These are phyloP conservation scores for Pelobates cultripes DNA, from an alignment of 2,797 vertebrate genomes.

Conservation along the genomic window DNA sequence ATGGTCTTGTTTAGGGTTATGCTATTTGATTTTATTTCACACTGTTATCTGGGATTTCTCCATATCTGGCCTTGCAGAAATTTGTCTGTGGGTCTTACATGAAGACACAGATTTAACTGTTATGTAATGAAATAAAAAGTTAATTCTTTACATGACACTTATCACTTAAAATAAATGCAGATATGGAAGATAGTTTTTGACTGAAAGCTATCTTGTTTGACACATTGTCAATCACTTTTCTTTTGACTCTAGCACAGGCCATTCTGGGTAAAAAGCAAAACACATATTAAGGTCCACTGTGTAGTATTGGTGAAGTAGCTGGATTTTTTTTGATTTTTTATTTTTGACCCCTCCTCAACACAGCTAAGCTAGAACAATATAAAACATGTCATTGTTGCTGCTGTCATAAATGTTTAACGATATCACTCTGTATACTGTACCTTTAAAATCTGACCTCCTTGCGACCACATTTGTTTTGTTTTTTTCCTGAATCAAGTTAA, in stretches of 20 bases:
- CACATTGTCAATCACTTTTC: not conserved
- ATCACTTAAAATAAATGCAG: not conserved
- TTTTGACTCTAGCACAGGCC: not conserved
- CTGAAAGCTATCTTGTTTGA: not conserved
- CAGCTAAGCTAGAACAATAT: slow-evolving; percentile 22
- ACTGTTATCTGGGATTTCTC: not conserved
- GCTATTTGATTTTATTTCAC: slow-evolving; percentile 21
- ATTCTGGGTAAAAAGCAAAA: not conserved
- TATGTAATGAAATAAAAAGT: not conserved
- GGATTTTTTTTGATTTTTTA: not conserved
- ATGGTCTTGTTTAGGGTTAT: slow-evolving; percentile 55
- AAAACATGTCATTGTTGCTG: slow-evolving; percentile 44
- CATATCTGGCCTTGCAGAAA: not conserved
- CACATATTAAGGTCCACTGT: slow-evolving; percentile 17
- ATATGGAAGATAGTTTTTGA: not conserved
- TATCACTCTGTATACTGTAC: slow-evolving; percentile 53
- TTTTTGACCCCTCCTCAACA: not conserved
- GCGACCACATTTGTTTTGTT: slow-evolving; percentile 19
- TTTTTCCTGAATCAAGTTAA: slow-evolving; percentile 28
- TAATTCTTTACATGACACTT: not conserved
- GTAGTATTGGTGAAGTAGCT: slow-evolving; percentile 35
- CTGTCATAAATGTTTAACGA: slow-evolving; percentile 42
- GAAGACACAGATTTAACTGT: not conserved
- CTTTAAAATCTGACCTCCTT: slow-evolving; percentile 32
- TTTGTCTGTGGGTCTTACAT: not conserved